Percentiles rank a stretch among this genome's conserved stretches.
Conservation (phyloP, 2,888 invertebrate genomes). For the Neuroscelio doddi region DNA sequence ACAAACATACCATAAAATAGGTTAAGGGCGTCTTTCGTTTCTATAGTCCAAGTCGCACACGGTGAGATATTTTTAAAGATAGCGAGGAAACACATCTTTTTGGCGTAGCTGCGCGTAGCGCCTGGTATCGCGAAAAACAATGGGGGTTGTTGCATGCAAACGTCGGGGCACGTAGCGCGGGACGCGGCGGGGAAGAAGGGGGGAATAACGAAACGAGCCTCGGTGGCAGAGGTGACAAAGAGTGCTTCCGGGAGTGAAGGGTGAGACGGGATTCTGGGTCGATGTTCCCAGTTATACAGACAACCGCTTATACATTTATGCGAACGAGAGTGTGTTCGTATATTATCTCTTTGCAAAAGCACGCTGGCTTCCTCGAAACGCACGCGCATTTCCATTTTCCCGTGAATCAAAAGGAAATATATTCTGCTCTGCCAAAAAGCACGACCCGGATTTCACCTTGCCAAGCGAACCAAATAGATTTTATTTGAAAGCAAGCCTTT, state of each 20-base stretch:
- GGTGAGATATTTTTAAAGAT: constrained; percentile 24
- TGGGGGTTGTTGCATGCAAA: constrained; percentile 47
- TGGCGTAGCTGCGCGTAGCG: constrained; percentile 25
- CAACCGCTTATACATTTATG: constrained; percentile 42
- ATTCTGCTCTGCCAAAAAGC: constrained; percentile 15
- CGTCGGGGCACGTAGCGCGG: constrained; percentile 31
- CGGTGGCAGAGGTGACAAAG: constrained; percentile 42
- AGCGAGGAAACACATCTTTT: constrained; percentile 26
- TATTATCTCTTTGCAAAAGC: constrained; percentile 28
- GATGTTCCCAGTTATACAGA: constrained; percentile 52
- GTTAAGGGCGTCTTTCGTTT: constrained; percentile 7
- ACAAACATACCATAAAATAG: no score
- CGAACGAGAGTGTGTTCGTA: constrained; percentile 24
- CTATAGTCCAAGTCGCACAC: no score
- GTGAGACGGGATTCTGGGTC: constrained; percentile 47
- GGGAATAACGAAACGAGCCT: constrained; percentile 30
- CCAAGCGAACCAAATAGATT: no score
- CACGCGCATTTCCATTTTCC: constrained; percentile 28
- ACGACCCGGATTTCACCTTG: background rate
- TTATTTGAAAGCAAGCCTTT: no score
- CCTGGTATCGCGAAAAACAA: constrained; percentile 32
- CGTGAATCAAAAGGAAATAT: constrained; percentile 18
- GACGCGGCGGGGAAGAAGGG: constrained; percentile 30
- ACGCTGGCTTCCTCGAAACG: constrained; percentile 15
- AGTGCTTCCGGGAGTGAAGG: constrained; percentile 8